Conservation (phyloP, 1,140 invertebrate genomes). For the Penaeus vannamei region DNA sequence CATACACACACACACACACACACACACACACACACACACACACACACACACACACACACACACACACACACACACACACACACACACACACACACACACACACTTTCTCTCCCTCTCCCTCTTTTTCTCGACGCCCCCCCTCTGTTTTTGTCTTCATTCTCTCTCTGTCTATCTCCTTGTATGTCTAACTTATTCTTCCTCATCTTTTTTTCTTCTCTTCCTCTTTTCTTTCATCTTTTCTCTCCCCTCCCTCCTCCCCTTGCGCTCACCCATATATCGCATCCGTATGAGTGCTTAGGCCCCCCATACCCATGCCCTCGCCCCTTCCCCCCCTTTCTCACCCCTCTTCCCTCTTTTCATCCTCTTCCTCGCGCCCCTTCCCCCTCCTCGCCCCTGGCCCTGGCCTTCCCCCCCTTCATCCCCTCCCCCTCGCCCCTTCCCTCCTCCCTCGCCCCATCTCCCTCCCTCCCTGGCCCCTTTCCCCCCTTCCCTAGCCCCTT, state of each 20-base stretch:
- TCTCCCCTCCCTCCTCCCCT: constrained; percentile 5
- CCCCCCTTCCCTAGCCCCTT: neutral
- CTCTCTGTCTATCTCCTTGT: neutral
- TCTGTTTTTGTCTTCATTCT: neutral
- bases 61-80: constrained; percentile 28
- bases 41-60: constrained; percentile 41
- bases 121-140: no score
- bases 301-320: neutral
- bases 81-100: neutral
- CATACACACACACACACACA: constrained; percentile 16
- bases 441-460: neutral
- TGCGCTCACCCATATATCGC: neutral
- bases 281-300: neutral
- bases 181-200: no score
- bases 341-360: neutral
- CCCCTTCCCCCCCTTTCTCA: constrained; percentile 7
- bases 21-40: constrained; percentile 46
- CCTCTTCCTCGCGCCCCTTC: no score
- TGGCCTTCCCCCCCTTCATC: neutral
- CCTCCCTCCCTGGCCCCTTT: no score
- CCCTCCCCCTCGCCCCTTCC: neutral
- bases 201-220: neutral
- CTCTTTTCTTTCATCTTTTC: neutral
- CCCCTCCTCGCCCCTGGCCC: no score
- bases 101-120: neutral